phyloP scores from a whole-genome alignment of 2,113 vertebrate species.

The Mobula birostris region DNA sequence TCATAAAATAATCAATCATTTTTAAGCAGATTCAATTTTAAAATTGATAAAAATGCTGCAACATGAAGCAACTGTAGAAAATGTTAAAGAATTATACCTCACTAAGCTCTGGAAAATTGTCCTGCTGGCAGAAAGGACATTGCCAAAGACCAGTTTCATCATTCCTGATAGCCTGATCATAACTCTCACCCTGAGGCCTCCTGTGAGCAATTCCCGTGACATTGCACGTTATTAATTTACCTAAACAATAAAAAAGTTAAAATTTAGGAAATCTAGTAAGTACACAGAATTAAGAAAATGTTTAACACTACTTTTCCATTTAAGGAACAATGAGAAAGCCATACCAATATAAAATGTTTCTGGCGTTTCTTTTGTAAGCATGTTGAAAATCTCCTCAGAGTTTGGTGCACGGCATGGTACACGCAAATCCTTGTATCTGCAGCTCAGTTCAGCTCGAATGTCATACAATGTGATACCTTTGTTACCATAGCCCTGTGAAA shows the following conservation, averaged over 20 bases:
- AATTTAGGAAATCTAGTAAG: background rate
- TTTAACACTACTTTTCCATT: background rate
- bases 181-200: slow-evolving; percentile 91
- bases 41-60: background rate
- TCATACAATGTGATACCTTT: slow-evolving; percentile 97
- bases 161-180: slow-evolving; percentile 93
- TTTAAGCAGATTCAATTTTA: background rate
- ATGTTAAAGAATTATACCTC: slow-evolving; percentile 63
- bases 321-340: background rate
- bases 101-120: slow-evolving; percentile 95
- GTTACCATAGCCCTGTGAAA: slow-evolving; percentile 84
- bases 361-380: slow-evolving; percentile 96
- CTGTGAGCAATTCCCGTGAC: slow-evolving; percentile 95
- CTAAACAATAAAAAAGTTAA: slow-evolving; percentile 48
- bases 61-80: background rate
- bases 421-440: slow-evolving; percentile 92
- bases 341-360: slow-evolving; percentile 97
- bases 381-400: slow-evolving; percentile 92
- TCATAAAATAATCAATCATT: slow-evolving; percentile 42
- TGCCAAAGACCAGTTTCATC: slow-evolving; percentile 93
- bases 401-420: slow-evolving; percentile 84
- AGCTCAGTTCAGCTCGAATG: slow-evolving; percentile 94
- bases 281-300: background rate
- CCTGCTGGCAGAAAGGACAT: slow-evolving; percentile 96
- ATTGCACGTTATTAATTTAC: slow-evolving; percentile 89